Conservation (phyloP, 2,797 vertebrate genomes). For the Gymnoscopelus braueri region DNA sequence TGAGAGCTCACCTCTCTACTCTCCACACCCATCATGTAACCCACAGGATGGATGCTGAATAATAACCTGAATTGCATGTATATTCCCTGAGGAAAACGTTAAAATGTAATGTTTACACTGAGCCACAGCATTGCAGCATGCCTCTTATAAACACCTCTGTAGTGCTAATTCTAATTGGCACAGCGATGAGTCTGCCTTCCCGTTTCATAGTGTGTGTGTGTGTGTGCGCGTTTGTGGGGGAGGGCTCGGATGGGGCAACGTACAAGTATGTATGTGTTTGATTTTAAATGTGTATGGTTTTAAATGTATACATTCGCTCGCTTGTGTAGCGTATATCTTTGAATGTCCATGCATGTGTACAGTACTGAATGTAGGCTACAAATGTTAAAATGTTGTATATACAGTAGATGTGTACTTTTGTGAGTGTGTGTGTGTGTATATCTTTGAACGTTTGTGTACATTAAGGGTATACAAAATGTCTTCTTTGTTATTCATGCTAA, state of each 20-base stretch:
- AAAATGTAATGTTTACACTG: constrained; percentile 30
- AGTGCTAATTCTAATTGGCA: constrained; percentile 43
- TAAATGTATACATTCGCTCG: neutral
- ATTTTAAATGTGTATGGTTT: constrained; percentile 2
- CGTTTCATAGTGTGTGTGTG: constrained; percentile 2
- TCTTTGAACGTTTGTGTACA: too few relatives aligned
- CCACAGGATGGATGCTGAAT: neutral
- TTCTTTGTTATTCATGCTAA: too few relatives aligned
- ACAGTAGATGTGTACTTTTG: too few relatives aligned
- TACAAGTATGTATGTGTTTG: neutral
- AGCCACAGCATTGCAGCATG: constrained; percentile 24
- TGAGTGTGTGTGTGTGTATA: too few relatives aligned
- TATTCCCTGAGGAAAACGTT: constrained; percentile 9
- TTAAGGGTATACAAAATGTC: too few relatives aligned
- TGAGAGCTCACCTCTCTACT: neutral
- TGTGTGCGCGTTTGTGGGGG: neutral
- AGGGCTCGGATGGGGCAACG: neutral
- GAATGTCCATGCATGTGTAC: too few relatives aligned
- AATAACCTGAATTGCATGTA: neutral
- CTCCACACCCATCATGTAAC: neutral
- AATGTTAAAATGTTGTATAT: too few relatives aligned
- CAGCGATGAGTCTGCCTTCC: neutral
- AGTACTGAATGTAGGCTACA: too few relatives aligned
- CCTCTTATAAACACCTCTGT: constrained; percentile 21
- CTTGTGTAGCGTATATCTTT: too few relatives aligned